phyloP scores from a whole-genome alignment of 2,888 invertebrate genomes.

The Acrocyrtus sp. region DNA sequence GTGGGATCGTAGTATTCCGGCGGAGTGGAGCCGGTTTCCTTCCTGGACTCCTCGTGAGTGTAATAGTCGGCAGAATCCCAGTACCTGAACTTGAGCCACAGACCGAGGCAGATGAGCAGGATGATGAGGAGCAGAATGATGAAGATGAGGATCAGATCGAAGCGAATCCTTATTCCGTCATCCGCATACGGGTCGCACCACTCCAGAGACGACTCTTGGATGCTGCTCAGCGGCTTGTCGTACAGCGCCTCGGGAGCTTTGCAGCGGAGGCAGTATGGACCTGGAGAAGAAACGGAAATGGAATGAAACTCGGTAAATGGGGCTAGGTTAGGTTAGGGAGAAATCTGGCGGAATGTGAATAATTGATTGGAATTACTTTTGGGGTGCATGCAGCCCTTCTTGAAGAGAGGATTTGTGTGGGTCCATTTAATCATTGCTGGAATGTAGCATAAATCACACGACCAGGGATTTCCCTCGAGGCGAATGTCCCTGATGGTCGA shows the following conservation, averaged over 20 bases:
- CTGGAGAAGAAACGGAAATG: slow-evolving; percentile 40
- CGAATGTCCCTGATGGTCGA: slow-evolving; percentile 64
- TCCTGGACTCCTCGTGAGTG: slow-evolving; percentile 79
- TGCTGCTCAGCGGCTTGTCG: slow-evolving; percentile 67
- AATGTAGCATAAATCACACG: slow-evolving; percentile 75
- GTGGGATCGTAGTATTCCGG: slow-evolving; percentile 52
- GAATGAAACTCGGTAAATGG: too few species aligned
- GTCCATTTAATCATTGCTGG: slow-evolving; percentile 69
- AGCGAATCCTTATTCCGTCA: slow-evolving; percentile 71
- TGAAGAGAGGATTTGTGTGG: slow-evolving; percentile 49
- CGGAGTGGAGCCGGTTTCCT: slow-evolving; percentile 62
- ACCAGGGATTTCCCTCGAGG: slow-evolving; percentile 75
- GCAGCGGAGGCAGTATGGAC: slow-evolving; percentile 69
- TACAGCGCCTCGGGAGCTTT: slow-evolving; percentile 71
- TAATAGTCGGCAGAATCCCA: slow-evolving; percentile 78
- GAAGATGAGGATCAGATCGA: slow-evolving; percentile 71
- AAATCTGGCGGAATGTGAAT: too few species aligned
- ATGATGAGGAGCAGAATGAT: slow-evolving; percentile 69
- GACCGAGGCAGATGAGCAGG: slow-evolving; percentile 70
- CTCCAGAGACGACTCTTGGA: slow-evolving; percentile 66
- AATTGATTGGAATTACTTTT: slow-evolving; percentile 36
- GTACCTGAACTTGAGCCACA: slow-evolving; percentile 71
- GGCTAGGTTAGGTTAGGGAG: background rate
- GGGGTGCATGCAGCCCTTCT: slow-evolving; percentile 49
- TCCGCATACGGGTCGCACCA: slow-evolving; percentile 69